A percentile compares a stretch with the other conserved stretches of the same genome.
Evolutionary conservation across 2,113 vertebrate species (phyloP).

Genomic region (Plecturocebus donacophilus): DNA sequence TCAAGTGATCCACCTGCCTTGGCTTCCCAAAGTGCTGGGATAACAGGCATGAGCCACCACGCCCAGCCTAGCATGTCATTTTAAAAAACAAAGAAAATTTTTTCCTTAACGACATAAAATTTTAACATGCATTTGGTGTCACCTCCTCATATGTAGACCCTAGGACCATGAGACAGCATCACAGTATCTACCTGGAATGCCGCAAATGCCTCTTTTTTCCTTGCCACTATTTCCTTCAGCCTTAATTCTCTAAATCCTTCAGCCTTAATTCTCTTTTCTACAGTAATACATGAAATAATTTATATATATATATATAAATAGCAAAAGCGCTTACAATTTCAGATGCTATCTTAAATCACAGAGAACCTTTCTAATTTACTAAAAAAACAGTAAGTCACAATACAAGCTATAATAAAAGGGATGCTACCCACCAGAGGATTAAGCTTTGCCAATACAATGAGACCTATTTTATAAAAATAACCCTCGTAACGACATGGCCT

Average conservation of each 20-base stretch:
- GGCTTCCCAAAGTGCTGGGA: too few species aligned
- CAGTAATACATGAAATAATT: not conserved
- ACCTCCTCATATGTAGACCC: not conserved
- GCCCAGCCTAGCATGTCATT: too few species aligned
- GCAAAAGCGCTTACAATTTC: conserved; percentile 1
- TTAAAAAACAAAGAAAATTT: conserved; percentile 21
- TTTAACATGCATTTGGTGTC: not conserved
- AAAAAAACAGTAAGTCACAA: conserved; percentile 32
- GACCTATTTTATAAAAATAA: conserved; percentile 69
- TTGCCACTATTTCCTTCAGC: not conserved
- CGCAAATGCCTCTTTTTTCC: not conserved
- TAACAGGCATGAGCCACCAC: too few species aligned
- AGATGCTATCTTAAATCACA: conserved; percentile 32
- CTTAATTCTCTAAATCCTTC: not conserved
- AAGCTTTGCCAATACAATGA: conserved; percentile 52
- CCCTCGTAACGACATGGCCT: not conserved
- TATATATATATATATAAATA: conserved; percentile 25
- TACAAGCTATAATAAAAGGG: conserved; percentile 32
- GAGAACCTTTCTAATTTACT: conserved; percentile 1
- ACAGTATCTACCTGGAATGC: not conserved
- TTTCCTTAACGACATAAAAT: not conserved
- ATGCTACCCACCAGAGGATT: conserved; percentile 31
- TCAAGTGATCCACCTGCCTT: too few species aligned
- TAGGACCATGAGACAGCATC: not conserved
- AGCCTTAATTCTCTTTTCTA: not conserved